Conservation (phyloP, 2,888 invertebrate species). For the Eupithecia subumbrata region DNA sequence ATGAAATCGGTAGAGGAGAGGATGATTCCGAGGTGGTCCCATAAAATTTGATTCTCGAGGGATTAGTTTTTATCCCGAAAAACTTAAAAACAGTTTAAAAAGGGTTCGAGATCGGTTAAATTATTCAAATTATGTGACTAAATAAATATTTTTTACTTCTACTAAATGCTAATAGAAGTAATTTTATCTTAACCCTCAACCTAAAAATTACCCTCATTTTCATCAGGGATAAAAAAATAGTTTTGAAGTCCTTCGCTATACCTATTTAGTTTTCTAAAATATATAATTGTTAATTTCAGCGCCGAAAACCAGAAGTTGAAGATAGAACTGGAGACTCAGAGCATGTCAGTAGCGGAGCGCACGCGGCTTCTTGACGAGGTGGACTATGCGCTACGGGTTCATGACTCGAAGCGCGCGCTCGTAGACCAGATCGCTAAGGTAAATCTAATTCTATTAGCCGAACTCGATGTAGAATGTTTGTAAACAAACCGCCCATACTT, state of each 20-base stretch:
- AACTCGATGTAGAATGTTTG: too few species aligned
- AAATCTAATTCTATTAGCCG: background rate
- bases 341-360: conserved; percentile 63
- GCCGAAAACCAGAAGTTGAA: conserved; percentile 59
- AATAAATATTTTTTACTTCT: too few species aligned
- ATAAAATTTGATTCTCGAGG: too few species aligned
- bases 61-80: too few species aligned
- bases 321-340: conserved; percentile 59
- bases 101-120: too few species aligned
- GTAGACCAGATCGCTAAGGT: conserved; percentile 70
- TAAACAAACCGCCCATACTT: too few species aligned
- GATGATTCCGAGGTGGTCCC: too few species aligned
- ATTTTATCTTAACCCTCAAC: too few species aligned
- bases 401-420: conserved; percentile 68
- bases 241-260: background rate
- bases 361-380: conserved; percentile 66
- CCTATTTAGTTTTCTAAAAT: background rate
- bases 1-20: too few species aligned
- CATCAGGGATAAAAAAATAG: background rate
- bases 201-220: background rate
- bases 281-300: conserved; percentile 43
- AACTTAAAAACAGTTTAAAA: too few species aligned
- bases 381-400: conserved; percentile 68
- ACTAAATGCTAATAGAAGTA: too few species aligned
- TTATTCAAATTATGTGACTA: too few species aligned